These are phyloP conservation scores for Sciaenops ocellatus DNA, from an alignment of 2,797 vertebrate genomes.

Conservation along the genomic window DNA sequence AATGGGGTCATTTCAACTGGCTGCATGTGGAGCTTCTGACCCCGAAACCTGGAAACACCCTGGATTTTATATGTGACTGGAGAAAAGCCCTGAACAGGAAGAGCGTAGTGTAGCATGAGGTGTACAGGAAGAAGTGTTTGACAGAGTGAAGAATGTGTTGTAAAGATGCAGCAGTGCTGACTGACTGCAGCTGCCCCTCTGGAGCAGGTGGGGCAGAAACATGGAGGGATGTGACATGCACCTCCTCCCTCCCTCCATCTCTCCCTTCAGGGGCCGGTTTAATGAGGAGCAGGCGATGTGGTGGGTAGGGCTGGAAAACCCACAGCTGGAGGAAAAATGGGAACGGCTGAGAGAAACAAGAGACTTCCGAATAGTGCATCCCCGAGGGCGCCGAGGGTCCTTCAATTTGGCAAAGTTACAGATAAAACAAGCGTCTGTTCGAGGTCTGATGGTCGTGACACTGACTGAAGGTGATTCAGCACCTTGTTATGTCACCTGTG, in stretches of 20 bases:
- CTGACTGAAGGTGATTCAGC: slow-evolving; percentile 19
- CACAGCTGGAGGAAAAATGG: slow-evolving; percentile 79
- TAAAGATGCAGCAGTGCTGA: slow-evolving; percentile 36
- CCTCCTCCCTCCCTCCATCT: slow-evolving; percentile 29
- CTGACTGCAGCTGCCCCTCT: slow-evolving; percentile 52
- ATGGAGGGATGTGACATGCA: slow-evolving; percentile 43
- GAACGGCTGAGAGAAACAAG: slow-evolving; percentile 74
- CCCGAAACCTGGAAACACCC: slow-evolving; percentile 24
- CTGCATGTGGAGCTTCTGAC: slow-evolving; percentile 43
- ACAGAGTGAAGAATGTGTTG: slow-evolving; percentile 31
- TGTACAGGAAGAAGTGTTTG: slow-evolving; percentile 11
- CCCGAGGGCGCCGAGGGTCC: slow-evolving; percentile 42
- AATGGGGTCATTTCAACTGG: slow-evolving; percentile 51
- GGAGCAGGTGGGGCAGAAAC: slow-evolving; percentile 59
- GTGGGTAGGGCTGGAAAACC: slow-evolving; percentile 68
- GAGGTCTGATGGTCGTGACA: slow-evolving; percentile 25
- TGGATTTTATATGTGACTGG: not conserved
- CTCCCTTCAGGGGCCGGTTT: slow-evolving; percentile 72
- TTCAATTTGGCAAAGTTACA: slow-evolving; percentile 48
- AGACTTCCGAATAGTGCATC: slow-evolving; percentile 71
- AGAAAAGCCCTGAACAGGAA: slow-evolving; percentile 17
- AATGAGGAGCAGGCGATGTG: slow-evolving; percentile 81
- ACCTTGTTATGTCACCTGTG: slow-evolving; percentile 17
- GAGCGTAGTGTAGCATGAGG: not conserved
- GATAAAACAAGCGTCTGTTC: slow-evolving; percentile 44